Evolutionary conservation across 2,797 vertebrate genomes (phyloP).

Genomic region (Squalus acanthias): DNA sequence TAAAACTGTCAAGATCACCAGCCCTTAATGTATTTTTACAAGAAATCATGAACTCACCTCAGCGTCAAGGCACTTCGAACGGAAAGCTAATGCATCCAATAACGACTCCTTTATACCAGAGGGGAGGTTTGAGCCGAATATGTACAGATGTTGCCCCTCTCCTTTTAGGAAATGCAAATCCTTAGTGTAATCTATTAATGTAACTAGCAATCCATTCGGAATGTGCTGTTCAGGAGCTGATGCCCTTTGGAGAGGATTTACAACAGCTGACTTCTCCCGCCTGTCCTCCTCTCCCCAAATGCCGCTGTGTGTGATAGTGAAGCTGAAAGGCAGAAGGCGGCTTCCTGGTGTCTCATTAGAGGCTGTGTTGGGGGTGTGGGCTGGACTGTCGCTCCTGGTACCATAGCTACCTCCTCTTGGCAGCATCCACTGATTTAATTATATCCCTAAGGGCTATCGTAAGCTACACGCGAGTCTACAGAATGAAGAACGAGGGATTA

Average conservation of each 20-base stretch:
- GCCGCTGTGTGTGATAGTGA: not conserved
- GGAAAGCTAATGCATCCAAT: conserved; percentile 1
- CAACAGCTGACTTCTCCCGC: conserved; percentile 15
- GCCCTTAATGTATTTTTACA: not conserved
- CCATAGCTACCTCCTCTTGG: conserved; percentile 39
- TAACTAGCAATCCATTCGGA: conserved; percentile 42
- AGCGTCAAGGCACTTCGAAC: not conserved
- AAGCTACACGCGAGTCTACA: not conserved
- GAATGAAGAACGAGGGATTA: not conserved
- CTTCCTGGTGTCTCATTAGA: conserved; percentile 40
- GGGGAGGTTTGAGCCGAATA: not conserved
- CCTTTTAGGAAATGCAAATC: conserved; percentile 41
- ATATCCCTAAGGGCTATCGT: not conserved
- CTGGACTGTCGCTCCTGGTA: conserved; percentile 6
- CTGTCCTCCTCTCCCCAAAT: conserved; percentile 22
- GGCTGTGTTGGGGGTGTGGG: conserved; percentile 26
- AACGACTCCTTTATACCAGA: conserved; percentile 28
- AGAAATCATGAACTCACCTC: not conserved
- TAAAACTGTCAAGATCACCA: not conserved
- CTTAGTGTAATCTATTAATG: conserved; percentile 53
- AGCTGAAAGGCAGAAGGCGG: not conserved
- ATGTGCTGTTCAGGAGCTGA: not conserved
- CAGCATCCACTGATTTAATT: conserved; percentile 40
- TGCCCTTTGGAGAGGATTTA: conserved; percentile 15
- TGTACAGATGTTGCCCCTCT: conserved; percentile 40